Evolutionary conservation across 2,797 vertebrate genomes (phyloP).

Genomic region (Leuciscus waleckii): DNA sequence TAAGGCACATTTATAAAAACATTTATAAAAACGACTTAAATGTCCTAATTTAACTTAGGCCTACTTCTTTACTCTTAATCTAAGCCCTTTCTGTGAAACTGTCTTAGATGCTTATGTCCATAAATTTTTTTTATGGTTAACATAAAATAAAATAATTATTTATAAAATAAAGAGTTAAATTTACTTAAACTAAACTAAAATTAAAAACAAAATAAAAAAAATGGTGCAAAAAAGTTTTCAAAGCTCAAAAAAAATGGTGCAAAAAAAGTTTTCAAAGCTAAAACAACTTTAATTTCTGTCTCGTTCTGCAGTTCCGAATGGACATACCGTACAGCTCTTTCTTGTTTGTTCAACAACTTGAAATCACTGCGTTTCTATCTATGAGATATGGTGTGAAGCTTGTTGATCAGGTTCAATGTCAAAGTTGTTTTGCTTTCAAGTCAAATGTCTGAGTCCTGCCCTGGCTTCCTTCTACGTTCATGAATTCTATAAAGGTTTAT

Average conservation of each 20-base stretch:
- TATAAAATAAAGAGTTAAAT: not conserved
- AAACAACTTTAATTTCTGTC: not conserved
- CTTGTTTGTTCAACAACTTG: not conserved
- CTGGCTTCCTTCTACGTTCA: constrained; percentile 27
- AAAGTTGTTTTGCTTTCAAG: constrained; percentile 40
- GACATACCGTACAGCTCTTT: not conserved
- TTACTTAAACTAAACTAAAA: not conserved
- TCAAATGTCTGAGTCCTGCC: constrained; percentile 38
- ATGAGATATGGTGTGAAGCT: constrained; percentile 24
- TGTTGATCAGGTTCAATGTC: constrained; percentile 22
- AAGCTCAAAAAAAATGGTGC: not conserved
- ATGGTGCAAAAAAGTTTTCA: not conserved
- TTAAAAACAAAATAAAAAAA: not conserved
- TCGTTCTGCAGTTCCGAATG: not conserved
- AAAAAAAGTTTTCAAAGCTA: not conserved
- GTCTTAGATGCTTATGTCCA: not conserved
- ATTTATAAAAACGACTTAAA: no score
- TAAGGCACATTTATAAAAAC: no score
- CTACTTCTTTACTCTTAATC: no score
- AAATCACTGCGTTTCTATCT: constrained; percentile 15
- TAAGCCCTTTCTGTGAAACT: no score
- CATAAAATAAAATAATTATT: not conserved
- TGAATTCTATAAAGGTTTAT: constrained; percentile 49
- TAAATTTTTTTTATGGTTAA: not conserved
- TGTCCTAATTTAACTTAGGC: no score